phyloP scores from a whole-genome alignment of 2,888 invertebrate genomes.

The Tenthredo distinguenda region DNA sequence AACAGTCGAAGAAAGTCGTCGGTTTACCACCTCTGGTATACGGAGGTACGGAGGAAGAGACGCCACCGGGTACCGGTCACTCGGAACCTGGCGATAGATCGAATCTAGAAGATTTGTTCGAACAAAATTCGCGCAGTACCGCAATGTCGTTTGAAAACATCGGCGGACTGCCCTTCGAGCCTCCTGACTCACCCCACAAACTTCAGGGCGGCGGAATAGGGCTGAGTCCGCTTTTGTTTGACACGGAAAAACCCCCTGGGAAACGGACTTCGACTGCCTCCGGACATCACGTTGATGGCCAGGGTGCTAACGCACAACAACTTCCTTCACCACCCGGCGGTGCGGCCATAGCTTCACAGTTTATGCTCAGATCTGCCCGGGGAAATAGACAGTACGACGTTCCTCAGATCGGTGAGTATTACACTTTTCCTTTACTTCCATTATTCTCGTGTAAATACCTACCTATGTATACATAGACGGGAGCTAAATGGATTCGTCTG shows the following conservation, averaged over 20 bases:
- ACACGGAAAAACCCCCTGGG: constrained; percentile 63
- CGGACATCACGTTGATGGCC: constrained; percentile 36
- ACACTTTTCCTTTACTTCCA: too few species aligned
- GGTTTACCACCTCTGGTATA: constrained; percentile 53
- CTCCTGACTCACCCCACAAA: constrained; percentile 36
- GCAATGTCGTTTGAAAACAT: constrained; percentile 31
- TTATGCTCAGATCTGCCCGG: constrained; percentile 89
- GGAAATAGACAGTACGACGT: constrained; percentile 90
- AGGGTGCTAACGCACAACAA: constrained; percentile 53
- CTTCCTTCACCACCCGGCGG: constrained; percentile 68
- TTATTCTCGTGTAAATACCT: too few species aligned
- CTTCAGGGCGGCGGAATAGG: constrained; percentile 57
- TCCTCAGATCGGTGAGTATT: constrained; percentile 88
- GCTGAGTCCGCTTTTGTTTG: constrained; percentile 63
- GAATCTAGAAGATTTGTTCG: constrained; percentile 49
- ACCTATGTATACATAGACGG: too few species aligned
- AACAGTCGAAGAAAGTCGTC: constrained; percentile 50
- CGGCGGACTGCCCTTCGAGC: constrained; percentile 42
- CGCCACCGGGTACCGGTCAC: constrained; percentile 45
- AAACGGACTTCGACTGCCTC: constrained; percentile 60
- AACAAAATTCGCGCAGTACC: constrained; percentile 42
- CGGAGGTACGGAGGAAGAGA: constrained; percentile 52
- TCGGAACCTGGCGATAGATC: constrained; percentile 7
- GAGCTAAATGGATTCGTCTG: too few species aligned
- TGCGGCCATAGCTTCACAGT: constrained; percentile 84